These are phyloP conservation scores for Sula dactylatra DNA, from an alignment of 2,113 vertebrate genomes.

Conservation along the genomic window DNA sequence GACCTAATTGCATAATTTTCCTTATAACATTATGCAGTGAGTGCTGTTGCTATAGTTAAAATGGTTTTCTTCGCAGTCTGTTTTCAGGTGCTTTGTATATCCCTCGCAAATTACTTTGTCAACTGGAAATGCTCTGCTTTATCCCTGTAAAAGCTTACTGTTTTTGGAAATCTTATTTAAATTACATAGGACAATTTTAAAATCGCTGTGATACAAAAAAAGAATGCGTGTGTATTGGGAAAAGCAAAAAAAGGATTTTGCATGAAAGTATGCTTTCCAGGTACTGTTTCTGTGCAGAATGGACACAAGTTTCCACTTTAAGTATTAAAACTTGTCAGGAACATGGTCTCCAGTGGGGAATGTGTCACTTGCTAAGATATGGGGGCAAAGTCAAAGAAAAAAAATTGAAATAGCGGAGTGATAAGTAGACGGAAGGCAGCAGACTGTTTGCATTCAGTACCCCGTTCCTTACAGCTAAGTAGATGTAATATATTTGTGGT, in stretches of 20 bases:
- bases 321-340: constrained; percentile 69
- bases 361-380: background rate
- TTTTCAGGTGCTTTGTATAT: constrained; percentile 39
- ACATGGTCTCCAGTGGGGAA: constrained; percentile 51
- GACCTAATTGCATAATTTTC: constrained; percentile 56
- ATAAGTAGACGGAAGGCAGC: constrained; percentile 67
- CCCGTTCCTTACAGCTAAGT: background rate
- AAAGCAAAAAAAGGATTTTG: constrained; percentile 28
- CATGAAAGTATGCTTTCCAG: constrained; percentile 46
- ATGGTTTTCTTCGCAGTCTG: background rate
- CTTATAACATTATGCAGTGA: constrained; percentile 18
- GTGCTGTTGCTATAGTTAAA: constrained; percentile 41
- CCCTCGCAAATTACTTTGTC: background rate
- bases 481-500: background rate
- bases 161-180: constrained; percentile 28
- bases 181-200: constrained; percentile 52
- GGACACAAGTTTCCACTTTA: constrained; percentile 62
- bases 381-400: constrained; percentile 41
- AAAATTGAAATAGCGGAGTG: constrained; percentile 63
- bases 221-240: background rate
- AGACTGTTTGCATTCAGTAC: constrained; percentile 39
- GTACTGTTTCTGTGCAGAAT: constrained; percentile 28
- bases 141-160: background rate
- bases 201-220: background rate
- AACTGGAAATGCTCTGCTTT: constrained; percentile 7